phyloP scores from a whole-genome alignment of 2,113 vertebrate species.

The Oxygymnocypris stewartii region DNA sequence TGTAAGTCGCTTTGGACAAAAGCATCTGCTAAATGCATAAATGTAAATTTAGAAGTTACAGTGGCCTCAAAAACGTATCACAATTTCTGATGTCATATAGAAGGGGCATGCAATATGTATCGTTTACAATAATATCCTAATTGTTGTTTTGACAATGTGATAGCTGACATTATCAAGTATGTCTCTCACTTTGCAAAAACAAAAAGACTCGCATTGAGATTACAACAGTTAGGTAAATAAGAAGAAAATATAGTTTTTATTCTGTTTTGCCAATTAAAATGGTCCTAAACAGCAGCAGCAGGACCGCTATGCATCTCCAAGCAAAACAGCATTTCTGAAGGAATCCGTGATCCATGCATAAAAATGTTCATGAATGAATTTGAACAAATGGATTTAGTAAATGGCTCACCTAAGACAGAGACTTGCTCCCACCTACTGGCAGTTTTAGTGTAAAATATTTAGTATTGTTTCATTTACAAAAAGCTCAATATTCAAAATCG shows the following conservation, averaged over 20 bases:
- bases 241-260: not conserved
- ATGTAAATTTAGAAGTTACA: no score
- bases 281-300: no score
- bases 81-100: not conserved
- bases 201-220: not conserved
- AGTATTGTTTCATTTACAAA: no score
- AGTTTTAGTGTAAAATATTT: no score
- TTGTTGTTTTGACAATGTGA: not conserved
- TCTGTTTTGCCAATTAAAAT: not conserved
- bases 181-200: constrained; percentile 3
- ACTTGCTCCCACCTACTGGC: no score
- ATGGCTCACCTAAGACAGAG: not conserved
- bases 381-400: not conserved
- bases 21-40: no score
- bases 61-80: not conserved
- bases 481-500: no score
- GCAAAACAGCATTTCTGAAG: no score
- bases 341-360: not conserved
- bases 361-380: no score
- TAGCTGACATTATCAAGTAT: not conserved
- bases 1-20: no score
- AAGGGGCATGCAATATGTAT: not conserved
- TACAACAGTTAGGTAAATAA: no score
- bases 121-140: not conserved
- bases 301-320: no score